Base-by-base conservation (phyloP, 2,113 vertebrate genomes). In the Atherinomorus stipes region DNA sequence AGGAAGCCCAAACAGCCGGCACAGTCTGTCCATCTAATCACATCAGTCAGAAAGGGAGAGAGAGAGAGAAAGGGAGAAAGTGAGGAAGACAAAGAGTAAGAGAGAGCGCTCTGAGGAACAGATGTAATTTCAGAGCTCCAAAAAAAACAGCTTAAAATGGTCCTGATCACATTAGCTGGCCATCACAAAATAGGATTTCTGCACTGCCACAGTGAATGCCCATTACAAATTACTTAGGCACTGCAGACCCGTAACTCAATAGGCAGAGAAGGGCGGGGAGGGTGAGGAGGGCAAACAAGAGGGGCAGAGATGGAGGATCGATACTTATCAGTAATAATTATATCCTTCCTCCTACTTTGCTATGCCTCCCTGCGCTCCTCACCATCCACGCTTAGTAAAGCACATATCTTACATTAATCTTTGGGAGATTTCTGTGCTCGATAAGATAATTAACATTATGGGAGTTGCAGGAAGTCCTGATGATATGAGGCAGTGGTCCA, bases 121-220 rank as follows among this genome's bases (percentile, higher is more conserved):
- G 92, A 95, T 93, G 85, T 92, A 95, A 95, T 93, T 92, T 93
- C 90, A 93, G 91, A 91, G 84, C 83, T 83, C 73, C 80, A 84
- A 86, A 89, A 94, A 90, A 87, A 72, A 90, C 80, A 88, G 90
- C 88, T 93, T 93, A 94, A 94, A 95, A 95, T 92, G 93, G 82
- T 90, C 87, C 90, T 95, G 93, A 95, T 95, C 94, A 91, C 89
- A 95, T 96, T 96, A 95, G 86, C 80, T 89, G 60, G 57, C 94
- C 93, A 91, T 94, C 93, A 93, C 89, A 90, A 94, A 95, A 96
- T 94, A 90, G 94, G 93, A 96, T 95, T 95, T 95, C 92, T 96
- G 93, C 92, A 93, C 85, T 94, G 92, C 94, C 94, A 95, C 94
- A 93, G 92, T 94, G 93, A 92, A 91, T 93, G 92, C 92, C 93